Conservation (phyloP, 2,797 vertebrate genomes). For the Odontamblyopus rebecca region DNA sequence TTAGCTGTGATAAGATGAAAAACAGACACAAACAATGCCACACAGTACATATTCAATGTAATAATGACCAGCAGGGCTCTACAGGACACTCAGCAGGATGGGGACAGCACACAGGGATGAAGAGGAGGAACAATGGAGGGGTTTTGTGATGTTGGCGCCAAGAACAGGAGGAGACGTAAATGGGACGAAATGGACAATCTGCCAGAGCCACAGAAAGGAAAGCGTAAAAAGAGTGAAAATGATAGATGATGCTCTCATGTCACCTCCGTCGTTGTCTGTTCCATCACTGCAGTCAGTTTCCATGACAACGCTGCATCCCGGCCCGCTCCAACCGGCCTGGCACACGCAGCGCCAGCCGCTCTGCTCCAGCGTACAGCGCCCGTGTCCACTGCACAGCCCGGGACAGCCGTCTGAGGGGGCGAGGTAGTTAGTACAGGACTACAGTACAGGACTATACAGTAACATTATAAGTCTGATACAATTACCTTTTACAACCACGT, state of each 20-base stretch:
- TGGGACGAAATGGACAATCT: slow-evolving; percentile 43
- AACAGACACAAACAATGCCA: slow-evolving; percentile 18
- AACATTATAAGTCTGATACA: slow-evolving; percentile 7
- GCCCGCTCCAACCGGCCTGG: slow-evolving; percentile 96
- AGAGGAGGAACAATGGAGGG: slow-evolving; percentile 36
- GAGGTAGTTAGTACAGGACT: too few species aligned
- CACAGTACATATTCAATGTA: slow-evolving; percentile 48
- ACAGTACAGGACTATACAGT: too few species aligned
- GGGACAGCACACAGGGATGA: slow-evolving; percentile 55
- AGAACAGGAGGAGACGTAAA: slow-evolving; percentile 33
- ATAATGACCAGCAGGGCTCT: slow-evolving; percentile 63
- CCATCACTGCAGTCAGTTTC: slow-evolving; percentile 96
- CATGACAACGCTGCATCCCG: slow-evolving; percentile 95
- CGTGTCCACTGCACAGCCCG: slow-evolving; percentile 94
- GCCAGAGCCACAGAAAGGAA: slow-evolving; percentile 38
- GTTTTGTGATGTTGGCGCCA: slow-evolving; percentile 55
- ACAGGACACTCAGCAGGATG: slow-evolving; percentile 78
- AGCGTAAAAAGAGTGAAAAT: slow-evolving; percentile 54
- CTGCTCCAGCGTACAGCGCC: slow-evolving; percentile 95
- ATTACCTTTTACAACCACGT: slow-evolving; percentile 74
- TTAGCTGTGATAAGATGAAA: slow-evolving; percentile 58
- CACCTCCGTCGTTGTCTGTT: slow-evolving; percentile 97
- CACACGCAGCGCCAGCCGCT: slow-evolving; percentile 97
- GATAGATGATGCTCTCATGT: slow-evolving; percentile 70
- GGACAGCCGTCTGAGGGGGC: slow-evolving; percentile 87